Evolutionary conservation across 2,113 vertebrate species (phyloP).

Genomic region (Opisthocomus hoazin): DNA sequence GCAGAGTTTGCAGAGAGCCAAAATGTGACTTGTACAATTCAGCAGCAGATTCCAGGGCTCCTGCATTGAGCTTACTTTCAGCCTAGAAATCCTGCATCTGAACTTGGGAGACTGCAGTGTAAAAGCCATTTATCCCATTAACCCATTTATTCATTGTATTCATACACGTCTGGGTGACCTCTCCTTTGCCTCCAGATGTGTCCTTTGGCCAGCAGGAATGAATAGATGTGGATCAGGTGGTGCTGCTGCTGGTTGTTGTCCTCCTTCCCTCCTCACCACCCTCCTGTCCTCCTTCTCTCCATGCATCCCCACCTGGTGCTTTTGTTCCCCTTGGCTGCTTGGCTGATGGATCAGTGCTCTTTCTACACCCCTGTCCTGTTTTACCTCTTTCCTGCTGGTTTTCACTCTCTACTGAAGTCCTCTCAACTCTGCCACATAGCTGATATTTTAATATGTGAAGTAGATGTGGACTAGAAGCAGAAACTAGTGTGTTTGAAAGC

Average conservation of each 20-base stretch:
- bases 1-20: not conserved
- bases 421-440: not conserved
- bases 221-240: not conserved
- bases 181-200: not conserved
- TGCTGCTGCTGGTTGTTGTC: not conserved
- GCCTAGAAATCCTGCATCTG: not conserved
- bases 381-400: not conserved
- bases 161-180: not conserved
- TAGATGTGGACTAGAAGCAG: not conserved
- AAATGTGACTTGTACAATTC: not conserved
- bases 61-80: not conserved
- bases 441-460: not conserved
- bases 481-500: not conserved
- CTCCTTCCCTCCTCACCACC: not conserved
- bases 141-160: not conserved
- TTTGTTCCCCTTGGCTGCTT: not conserved
- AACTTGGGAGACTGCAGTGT: not conserved
- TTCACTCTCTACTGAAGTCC: not conserved
- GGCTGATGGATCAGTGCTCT: not conserved
- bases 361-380: not conserved
- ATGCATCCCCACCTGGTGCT: rapidly evolving
- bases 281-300: not conserved
- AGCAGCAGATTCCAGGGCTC: not conserved
- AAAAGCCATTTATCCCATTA: not conserved
- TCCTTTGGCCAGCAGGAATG: not conserved